Evolutionary conservation across 2,113 vertebrate genomes (phyloP).

Genomic region (Hassar affinis): DNA sequence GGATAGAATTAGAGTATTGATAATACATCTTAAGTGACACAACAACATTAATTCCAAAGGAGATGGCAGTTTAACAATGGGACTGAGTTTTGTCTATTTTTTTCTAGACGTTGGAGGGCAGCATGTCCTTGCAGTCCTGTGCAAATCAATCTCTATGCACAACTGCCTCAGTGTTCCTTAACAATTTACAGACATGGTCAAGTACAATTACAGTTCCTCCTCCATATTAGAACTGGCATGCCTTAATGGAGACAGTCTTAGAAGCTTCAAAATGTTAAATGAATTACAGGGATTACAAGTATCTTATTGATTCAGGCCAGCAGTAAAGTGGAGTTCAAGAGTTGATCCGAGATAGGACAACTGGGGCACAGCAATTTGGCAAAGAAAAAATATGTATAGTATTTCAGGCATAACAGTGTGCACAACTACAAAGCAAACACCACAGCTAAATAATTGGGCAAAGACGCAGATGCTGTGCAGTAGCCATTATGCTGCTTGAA

Average conservation of each 20-base stretch:
- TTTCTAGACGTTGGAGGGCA: neutral
- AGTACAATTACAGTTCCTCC: conserved; percentile 53
- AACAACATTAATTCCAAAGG: neutral
- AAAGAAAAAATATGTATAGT: neutral
- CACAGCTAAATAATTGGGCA: neutral
- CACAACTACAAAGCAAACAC: neutral
- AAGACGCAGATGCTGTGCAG: neutral
- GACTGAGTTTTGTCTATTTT: neutral
- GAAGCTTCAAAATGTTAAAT: conserved; percentile 50
- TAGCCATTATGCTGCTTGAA: neutral
- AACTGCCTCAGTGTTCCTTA: neutral
- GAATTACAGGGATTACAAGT: conserved; percentile 55
- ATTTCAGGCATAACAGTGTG: neutral
- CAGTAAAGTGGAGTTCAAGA: conserved; percentile 50
- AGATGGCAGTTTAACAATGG: neutral
- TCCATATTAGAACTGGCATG: conserved; percentile 55
- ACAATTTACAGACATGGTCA: conserved; percentile 54
- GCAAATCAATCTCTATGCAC: neutral
- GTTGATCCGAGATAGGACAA: conserved; percentile 35
- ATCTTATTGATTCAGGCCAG: conserved; percentile 63
- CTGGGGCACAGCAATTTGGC: neutral
- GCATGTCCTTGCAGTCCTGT: neutral
- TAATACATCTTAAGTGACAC: neutral
- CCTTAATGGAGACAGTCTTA: conserved; percentile 58
- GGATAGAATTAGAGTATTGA: neutral